phyloP scores from a whole-genome alignment of 2,888 invertebrate species.

The Campaea margaritaria region DNA sequence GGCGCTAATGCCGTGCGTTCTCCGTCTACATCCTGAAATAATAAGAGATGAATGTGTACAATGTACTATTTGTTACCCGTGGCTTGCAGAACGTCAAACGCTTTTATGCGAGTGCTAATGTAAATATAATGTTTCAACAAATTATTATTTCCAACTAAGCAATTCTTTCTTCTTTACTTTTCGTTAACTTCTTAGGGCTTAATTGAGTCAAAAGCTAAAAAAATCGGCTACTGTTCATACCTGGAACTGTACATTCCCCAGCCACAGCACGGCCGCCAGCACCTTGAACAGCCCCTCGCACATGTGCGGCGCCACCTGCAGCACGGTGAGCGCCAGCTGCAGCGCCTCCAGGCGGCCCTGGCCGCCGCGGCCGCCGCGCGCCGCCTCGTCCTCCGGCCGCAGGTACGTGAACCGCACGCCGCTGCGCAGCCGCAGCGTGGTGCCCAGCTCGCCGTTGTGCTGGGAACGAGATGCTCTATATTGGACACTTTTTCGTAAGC shows the following conservation, averaged over 20 bases:
- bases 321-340: conserved; percentile 93
- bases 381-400: conserved; percentile 90
- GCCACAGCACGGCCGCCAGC: conserved; percentile 94
- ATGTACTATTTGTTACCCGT: background rate
- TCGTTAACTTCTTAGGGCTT: no score
- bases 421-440: conserved; percentile 89
- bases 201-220: no score
- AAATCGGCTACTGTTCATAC: no score
- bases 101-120: no score
- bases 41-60: background rate
- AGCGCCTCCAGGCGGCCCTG: conserved; percentile 91
- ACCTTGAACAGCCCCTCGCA: conserved; percentile 96
- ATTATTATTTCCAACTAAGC: no score
- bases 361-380: conserved; percentile 63
- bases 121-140: no score
- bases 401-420: conserved; percentile 93
- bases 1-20: conserved; percentile 91
- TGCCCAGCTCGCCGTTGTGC: conserved; percentile 90
- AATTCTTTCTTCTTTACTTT: no score
- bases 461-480: conserved; percentile 47
- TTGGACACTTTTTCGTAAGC: no score
- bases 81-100: no score
- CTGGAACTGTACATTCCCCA: conserved; percentile 94
- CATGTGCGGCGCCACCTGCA: conserved; percentile 94
- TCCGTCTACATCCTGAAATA: conserved; percentile 92